Conservation (phyloP, 2,797 vertebrate genomes). For the Mus caroli region DNA sequence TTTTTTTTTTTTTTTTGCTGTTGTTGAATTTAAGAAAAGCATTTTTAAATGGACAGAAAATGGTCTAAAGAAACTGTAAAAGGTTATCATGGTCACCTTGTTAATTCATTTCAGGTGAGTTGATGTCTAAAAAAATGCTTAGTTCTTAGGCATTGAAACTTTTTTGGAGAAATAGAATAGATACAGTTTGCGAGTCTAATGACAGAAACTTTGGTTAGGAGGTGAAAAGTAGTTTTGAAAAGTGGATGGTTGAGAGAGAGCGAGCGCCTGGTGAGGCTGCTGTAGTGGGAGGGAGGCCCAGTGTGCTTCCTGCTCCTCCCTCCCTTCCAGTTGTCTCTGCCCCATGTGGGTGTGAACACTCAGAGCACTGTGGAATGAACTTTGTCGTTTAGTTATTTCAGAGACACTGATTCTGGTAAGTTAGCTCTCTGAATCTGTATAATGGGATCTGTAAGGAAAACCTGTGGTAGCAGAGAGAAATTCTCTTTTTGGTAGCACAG, state of each 20-base stretch:
- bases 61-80: constrained; percentile 51
- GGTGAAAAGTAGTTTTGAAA: constrained; percentile 39
- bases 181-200: constrained; percentile 36
- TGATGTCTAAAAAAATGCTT: constrained; percentile 1
- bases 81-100: constrained; percentile 23
- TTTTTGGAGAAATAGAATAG: constrained; percentile 44
- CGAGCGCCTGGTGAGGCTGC: not conserved
- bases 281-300: not conserved
- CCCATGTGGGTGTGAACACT: constrained; percentile 17
- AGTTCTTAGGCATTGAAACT: constrained; percentile 52
- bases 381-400: constrained; percentile 56
- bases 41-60: constrained; percentile 30
- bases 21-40: too few relatives aligned
- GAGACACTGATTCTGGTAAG: constrained; percentile 29
- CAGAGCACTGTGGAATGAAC: not conserved
- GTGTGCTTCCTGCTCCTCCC: accelerated
- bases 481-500: not conserved
- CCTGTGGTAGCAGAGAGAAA: not conserved
- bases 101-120: constrained; percentile 74
- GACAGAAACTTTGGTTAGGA: constrained; percentile 31
- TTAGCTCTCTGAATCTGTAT: not conserved
- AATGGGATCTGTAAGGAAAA: not conserved
- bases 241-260: not conserved
- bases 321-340: not conserved
- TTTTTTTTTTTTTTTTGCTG: too few relatives aligned